Evolutionary conservation across 2,113 vertebrate genomes (phyloP).

Genomic region (Conger conger): DNA sequence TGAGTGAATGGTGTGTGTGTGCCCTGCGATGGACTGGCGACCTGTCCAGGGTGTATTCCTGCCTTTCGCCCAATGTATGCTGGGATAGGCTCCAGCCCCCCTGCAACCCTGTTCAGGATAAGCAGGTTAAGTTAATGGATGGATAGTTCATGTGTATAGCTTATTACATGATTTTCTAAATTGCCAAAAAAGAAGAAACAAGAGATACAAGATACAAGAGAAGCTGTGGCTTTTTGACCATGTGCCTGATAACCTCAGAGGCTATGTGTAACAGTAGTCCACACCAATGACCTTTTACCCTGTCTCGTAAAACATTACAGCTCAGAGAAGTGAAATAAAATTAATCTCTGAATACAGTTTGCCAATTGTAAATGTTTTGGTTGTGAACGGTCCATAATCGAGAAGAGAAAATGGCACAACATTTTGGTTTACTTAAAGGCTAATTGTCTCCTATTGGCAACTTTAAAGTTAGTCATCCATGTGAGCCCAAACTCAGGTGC

Average conservation of each 20-base stretch:
- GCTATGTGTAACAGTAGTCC: not conserved
- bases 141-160: not conserved
- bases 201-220: not conserved
- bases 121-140: too few species aligned
- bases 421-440: not conserved
- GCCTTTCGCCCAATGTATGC: too few species aligned
- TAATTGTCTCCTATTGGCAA: not conserved
- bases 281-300: not conserved
- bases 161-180: too few species aligned
- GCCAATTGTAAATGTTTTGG: not conserved
- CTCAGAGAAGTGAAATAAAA: not conserved
- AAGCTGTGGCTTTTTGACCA: not conserved
- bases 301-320: not conserved
- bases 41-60: too few species aligned
- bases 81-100: too few species aligned
- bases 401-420: not conserved
- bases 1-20: too few species aligned
- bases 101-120: too few species aligned
- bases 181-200: too few species aligned
- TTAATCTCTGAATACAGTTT: not conserved
- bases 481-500: not conserved
- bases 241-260: too few species aligned
- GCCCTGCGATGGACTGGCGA: too few species aligned
- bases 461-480: not conserved
- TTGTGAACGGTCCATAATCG: not conserved